phyloP scores from a whole-genome alignment of 2,113 vertebrate species.

The Ophiodon elongatus region DNA sequence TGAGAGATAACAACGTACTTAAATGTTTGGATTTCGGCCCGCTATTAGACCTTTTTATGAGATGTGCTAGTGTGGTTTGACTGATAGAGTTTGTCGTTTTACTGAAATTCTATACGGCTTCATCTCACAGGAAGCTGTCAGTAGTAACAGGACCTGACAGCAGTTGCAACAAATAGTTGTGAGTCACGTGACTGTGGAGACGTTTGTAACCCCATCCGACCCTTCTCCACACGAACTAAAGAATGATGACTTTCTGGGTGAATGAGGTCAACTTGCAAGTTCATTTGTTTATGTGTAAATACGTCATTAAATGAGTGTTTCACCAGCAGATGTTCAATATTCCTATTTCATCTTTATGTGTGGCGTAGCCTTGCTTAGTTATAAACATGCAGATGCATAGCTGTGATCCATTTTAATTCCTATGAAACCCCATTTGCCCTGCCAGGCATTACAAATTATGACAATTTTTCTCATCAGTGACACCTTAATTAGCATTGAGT shows the following conservation, averaged over 20 bases:
- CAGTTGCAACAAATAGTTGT: background rate
- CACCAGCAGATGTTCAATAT: background rate
- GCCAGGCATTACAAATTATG: background rate
- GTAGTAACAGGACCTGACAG: background rate
- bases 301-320: background rate
- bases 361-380: background rate
- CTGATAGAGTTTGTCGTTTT: background rate
- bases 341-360: background rate
- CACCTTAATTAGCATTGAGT: constrained; percentile 12
- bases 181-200: background rate
- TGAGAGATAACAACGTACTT: constrained; percentile 17
- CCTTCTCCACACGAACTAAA: background rate
- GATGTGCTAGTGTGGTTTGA: background rate
- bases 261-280: background rate
- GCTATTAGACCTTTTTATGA: constrained; percentile 6
- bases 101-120: constrained; percentile 2
- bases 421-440: background rate
- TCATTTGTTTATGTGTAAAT: too few species aligned
- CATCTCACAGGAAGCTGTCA: constrained; percentile 4
- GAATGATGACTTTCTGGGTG: background rate
- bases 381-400: background rate
- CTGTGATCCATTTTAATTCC: background rate
- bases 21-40: constrained; percentile 16
- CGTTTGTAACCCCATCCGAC: background rate
- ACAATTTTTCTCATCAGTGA: constrained; percentile 12